Evolutionary conservation across 2,888 invertebrate species (phyloP).

Genomic region (Tribolium freemani): DNA sequence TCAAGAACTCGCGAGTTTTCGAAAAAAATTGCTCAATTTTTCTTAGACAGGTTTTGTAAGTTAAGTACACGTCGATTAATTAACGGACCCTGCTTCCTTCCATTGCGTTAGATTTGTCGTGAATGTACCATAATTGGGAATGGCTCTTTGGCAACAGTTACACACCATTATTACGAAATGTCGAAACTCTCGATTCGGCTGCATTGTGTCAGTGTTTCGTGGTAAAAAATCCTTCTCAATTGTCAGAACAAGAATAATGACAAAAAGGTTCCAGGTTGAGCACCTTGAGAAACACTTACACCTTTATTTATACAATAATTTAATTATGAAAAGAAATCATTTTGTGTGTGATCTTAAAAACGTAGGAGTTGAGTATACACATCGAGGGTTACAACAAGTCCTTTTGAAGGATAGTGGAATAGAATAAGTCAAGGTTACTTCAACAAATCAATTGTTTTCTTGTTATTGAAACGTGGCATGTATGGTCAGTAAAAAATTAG

Average conservation of each 20-base stretch:
- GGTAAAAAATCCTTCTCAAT: neutral
- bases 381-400: neutral
- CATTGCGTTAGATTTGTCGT: slow-evolving; percentile 16
- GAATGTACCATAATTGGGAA: slow-evolving; percentile 23
- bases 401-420: neutral
- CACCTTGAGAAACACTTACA: neutral
- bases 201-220: neutral
- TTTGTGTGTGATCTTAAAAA: neutral
- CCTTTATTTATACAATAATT: neutral
- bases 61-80: slow-evolving; percentile 20
- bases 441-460: neutral
- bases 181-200: slow-evolving; percentile 16
- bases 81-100: slow-evolving; percentile 32
- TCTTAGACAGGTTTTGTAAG: neutral
- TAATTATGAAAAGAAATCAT: neutral
- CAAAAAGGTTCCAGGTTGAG: neutral
- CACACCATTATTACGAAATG: neutral
- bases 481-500: neutral
- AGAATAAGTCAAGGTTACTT: neutral
- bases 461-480: neutral
- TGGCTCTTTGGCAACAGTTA: slow-evolving; percentile 10
- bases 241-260: neutral
- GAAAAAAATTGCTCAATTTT: slow-evolving; percentile 20
- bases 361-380: neutral
- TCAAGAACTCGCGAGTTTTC: neutral